Percentiles rank a stretch among this genome's conserved stretches.
Evolutionary conservation across 2,113 vertebrate species (phyloP).

Genomic region (Sapayoa aenigma): DNA sequence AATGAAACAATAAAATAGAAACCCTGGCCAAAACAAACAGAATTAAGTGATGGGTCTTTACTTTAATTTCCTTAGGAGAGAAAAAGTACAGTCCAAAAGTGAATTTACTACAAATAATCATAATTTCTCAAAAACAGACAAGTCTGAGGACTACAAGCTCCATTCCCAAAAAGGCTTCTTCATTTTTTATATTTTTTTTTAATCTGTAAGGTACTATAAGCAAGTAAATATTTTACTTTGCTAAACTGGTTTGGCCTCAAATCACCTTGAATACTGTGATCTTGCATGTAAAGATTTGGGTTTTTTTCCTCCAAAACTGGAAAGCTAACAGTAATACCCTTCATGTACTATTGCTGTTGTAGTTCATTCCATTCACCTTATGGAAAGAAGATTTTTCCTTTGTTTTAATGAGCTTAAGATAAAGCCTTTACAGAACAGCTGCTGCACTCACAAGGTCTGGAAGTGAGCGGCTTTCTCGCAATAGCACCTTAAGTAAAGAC

Average conservation of each 20-base stretch:
- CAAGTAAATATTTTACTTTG: background rate
- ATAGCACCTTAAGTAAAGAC: background rate
- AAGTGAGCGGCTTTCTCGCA: fast-evolving
- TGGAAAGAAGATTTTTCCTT: constrained; percentile 40
- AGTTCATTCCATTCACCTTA: constrained; percentile 20
- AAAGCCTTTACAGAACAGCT: constrained; percentile 52
- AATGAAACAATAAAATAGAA: background rate
- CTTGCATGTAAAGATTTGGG: fast-evolving
- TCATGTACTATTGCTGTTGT: background rate
- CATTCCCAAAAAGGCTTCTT: background rate
- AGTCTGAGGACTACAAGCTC: background rate
- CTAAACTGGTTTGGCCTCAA: background rate
- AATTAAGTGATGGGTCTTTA: background rate
- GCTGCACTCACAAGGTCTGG: constrained; percentile 5
- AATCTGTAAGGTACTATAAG: background rate
- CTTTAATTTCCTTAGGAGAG: background rate
- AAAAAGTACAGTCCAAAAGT: background rate
- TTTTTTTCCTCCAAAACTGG: background rate
- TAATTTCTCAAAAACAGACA: background rate
- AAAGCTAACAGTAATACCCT: constrained; percentile 10
- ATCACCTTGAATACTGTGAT: background rate
- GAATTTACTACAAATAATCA: background rate
- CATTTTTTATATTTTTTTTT: background rate
- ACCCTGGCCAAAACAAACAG: background rate
- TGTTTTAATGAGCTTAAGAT: constrained; percentile 55